Base-by-base conservation (phyloP, 2,888 invertebrate species). In the Oxycera nigricornis region DNA sequence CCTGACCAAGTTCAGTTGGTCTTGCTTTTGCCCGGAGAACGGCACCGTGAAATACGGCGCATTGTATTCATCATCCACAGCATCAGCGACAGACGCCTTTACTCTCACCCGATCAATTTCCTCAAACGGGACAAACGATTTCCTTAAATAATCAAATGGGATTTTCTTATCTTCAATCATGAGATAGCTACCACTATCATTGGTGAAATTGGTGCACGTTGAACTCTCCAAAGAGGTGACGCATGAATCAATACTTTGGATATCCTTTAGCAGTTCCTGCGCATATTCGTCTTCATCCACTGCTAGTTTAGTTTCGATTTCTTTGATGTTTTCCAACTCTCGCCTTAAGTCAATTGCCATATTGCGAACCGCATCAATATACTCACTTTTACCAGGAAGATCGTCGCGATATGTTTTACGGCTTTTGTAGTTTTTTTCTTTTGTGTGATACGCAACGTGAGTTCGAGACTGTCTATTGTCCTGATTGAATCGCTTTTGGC, bases 101-200 rank as follows among this genome's bases (percentile, higher is more conserved):
- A 85, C 81, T 1, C 82, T 82, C 0, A 80, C 80, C 0, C 84
- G 81, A 31, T 83, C 80, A 72, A 83, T 77, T 74, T 84, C 83
- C 67, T 84, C 84, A 75, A 85, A 85, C 0, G 85, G 85, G 2
- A 85, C 84, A 31, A 84, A 31, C 0, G 84, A 82, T 55, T 84
- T 85, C 1, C 83, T 82, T 59, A 85, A 80, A 35, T 82, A 85
- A 67, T 84, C 84, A 26, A 83, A 74, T 0, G 85, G 85, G 26
- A 85, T 78, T 77, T 85, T 84, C 35, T 81, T 80, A 0, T 81
- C 82, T 39, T 82, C 81, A 28, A 84, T 77, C 6, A 83, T 72
- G 1, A 85, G 57, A 35, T 79, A 85, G 65, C 85, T 85, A 11
- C 85, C 85, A 65, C 85, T 85, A 74, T 85, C 85, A 28, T 82